These are phyloP conservation scores for Eupeodes luniger DNA, from an alignment of 2,888 invertebrate species.

Conservation along the genomic window DNA sequence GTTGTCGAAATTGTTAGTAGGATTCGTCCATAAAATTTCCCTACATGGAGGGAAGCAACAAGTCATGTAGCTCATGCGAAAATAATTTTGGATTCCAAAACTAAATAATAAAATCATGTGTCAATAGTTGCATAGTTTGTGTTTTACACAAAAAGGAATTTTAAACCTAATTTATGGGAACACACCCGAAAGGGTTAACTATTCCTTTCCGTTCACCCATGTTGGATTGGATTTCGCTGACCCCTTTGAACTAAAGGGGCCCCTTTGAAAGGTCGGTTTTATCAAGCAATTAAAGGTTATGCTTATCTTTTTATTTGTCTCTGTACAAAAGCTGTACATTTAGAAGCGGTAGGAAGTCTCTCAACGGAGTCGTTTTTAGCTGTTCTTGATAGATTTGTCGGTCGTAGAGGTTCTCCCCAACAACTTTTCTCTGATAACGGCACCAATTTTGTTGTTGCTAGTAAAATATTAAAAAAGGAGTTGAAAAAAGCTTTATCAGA, in stretches of 20 bases:
- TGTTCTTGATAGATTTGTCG: constrained; percentile 50
- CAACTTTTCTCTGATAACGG: constrained; percentile 61
- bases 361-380: constrained; percentile 48
- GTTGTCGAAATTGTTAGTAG: neutral
- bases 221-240: constrained; percentile 66
- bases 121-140: constrained; percentile 42
- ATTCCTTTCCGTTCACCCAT: constrained; percentile 52
- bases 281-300: constrained; percentile 46
- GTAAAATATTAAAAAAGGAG: neutral
- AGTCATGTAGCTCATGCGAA: constrained; percentile 33
- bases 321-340: constrained; percentile 53
- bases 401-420: constrained; percentile 53
- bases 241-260: constrained; percentile 50
- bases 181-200: constrained; percentile 58
- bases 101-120: constrained; percentile 33
- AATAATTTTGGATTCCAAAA: constrained; percentile 42
- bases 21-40: constrained; percentile 14
- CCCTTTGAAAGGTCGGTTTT: constrained; percentile 12
- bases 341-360: constrained; percentile 53
- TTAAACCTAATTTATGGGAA: constrained; percentile 51
- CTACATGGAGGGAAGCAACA: constrained; percentile 15
- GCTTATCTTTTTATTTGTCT: constrained; percentile 57
- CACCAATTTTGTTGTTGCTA: constrained; percentile 57
- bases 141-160: constrained; percentile 39
- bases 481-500: constrained; percentile 16